These are phyloP conservation scores for Catharus minimus DNA, from an alignment of 2,113 vertebrate genomes.

Conservation along the genomic window DNA sequence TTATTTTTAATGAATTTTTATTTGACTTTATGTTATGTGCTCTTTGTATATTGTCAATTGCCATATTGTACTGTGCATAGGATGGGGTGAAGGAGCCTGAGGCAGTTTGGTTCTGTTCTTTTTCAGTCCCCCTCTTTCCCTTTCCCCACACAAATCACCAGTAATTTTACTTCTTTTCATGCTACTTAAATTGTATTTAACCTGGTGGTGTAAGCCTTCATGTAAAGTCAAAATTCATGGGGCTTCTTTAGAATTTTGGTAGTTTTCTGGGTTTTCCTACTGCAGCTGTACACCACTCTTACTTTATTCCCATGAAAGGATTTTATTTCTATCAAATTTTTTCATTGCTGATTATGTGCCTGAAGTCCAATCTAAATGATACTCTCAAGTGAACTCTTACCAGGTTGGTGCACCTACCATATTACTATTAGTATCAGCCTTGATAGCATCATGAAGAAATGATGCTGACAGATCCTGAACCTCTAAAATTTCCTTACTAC, in stretches of 20 bases:
- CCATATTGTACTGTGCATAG: slow-evolving; percentile 64
- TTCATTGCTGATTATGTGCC: not conserved
- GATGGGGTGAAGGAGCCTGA: not conserved
- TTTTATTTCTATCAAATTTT: not conserved
- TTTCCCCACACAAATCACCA: not conserved
- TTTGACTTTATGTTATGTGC: slow-evolving; percentile 62
- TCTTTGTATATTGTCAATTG: slow-evolving; percentile 51
- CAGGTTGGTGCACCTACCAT: not conserved
- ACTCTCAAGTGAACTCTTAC: slow-evolving; percentile 78
- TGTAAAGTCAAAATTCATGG: not conserved
- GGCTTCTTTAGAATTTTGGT: not conserved
- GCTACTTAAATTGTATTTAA: not conserved
- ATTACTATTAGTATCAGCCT: not conserved
- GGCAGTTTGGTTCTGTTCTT: not conserved
- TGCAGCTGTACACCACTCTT: not conserved
- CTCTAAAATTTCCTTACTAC: not conserved
- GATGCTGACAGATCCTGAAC: not conserved
- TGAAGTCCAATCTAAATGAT: slow-evolving; percentile 53
- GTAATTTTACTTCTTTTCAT: not conserved
- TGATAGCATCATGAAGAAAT: not conserved
- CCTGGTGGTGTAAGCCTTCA: not conserved
- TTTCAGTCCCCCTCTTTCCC: not conserved
- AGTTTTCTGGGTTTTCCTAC: not conserved
- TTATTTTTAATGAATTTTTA: slow-evolving; percentile 42
- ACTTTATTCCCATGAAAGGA: slow-evolving; percentile 15